Conservation (phyloP, 2,113 vertebrate species). For the Regulus satrapa region DNA sequence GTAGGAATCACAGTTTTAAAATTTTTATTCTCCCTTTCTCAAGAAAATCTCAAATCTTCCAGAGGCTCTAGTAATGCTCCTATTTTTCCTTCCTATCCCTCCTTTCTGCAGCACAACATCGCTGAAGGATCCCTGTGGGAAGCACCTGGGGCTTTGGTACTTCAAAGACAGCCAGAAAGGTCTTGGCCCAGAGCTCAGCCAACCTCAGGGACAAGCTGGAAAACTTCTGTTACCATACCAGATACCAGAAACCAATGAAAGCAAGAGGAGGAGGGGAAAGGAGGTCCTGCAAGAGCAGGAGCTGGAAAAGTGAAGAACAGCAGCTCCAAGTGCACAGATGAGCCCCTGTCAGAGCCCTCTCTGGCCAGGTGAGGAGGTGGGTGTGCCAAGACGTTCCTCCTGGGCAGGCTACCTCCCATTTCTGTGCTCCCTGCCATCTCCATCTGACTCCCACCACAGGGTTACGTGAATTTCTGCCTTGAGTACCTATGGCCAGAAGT, state of each 20-base stretch:
- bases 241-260: neutral
- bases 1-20: neutral
- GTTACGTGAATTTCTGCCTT: neutral
- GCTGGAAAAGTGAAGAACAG: neutral
- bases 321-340: neutral
- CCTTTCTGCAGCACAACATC: neutral
- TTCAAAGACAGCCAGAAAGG: neutral
- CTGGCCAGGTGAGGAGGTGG: neutral
- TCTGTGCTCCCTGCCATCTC: neutral
- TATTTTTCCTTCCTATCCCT: neutral
- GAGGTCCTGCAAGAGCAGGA: neutral
- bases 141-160: neutral
- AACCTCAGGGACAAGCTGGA: neutral
- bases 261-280: neutral
- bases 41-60: neutral
- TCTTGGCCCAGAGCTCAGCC: neutral
- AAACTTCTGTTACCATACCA: neutral
- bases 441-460: neutral
- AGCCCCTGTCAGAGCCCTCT: slow-evolving; percentile 3
- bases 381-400: neutral
- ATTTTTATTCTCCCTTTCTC: neutral
- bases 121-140: neutral
- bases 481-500: neutral
- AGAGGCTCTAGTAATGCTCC: neutral
- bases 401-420: neutral